phyloP scores from a whole-genome alignment of 2,113 vertebrate species.

The Apteryx owenii region DNA sequence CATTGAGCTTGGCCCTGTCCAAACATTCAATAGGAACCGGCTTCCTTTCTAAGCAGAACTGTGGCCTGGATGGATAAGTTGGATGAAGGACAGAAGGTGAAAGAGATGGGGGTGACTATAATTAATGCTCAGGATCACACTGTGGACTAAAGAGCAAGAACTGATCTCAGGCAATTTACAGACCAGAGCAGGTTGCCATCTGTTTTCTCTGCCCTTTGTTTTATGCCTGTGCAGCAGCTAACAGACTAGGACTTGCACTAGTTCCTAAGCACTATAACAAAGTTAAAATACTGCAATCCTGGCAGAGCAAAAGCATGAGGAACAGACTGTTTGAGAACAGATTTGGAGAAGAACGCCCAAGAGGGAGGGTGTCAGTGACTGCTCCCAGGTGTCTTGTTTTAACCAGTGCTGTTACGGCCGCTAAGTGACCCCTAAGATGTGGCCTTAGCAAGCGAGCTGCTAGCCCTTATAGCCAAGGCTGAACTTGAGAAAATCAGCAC shows the following conservation, averaged over 20 bases:
- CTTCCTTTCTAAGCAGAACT: not conserved
- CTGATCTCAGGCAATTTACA: not conserved
- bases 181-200: not conserved
- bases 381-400: not conserved
- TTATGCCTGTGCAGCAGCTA: not conserved
- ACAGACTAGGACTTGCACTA: not conserved
- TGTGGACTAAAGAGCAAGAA: not conserved
- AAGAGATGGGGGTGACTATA: not conserved
- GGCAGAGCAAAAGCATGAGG: not conserved
- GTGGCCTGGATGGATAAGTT: not conserved
- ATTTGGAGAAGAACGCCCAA: not conserved
- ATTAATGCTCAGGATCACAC: not conserved
- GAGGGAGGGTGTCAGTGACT: not conserved
- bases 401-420: not conserved
- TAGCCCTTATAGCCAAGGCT: not conserved
- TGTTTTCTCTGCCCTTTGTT: not conserved
- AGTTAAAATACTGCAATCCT: not conserved
- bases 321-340: not conserved
- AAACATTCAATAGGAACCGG: not conserved
- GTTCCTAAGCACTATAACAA: not conserved
- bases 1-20: not conserved
- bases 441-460: not conserved
- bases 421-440: accelerated
- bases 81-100: not conserved
- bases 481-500: not conserved